Evolutionary conservation across 2,113 vertebrate genomes (phyloP), one percentile per base, ranked within the genome.

Genomic region (Ctenodactylus gundi): DNA sequence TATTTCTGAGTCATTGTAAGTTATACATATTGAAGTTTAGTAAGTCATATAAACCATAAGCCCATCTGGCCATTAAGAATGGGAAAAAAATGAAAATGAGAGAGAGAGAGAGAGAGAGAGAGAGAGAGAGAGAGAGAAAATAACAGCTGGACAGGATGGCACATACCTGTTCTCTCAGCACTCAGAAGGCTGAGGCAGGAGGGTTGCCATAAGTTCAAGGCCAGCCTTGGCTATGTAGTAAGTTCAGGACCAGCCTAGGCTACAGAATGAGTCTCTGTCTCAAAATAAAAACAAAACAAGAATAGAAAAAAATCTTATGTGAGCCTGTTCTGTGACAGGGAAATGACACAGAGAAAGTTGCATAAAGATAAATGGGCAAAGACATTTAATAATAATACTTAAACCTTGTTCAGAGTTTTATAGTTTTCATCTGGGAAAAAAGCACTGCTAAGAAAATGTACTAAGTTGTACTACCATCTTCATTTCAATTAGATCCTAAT

Each of bases 391-490:
- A 88, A 88, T 57, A 70, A 92, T 73, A 77, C 14, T 95, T 94
- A 36, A 95, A 92, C 76, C 0, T 49, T 21, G 51, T 85, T 51
- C 58, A 82, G n/a, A 68, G 6, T 25, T 92, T 96, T 85, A 73
- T 6, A 78, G 18, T 91, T 94, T 91, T 91, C 67, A 82, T 67
- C 87, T 93, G 77, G 12, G 55, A 94, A 68, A 85, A 92, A 87
- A 92, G 51, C 31, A 62, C 27, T 93, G 36, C 62, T 85, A 86
- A 96, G 73, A 97, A 93, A 81, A 85, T 58, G 88, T 7, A 77
- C 17, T 67, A 55, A 91, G 64, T n/a, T 65, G 27, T 41, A 25
- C 36, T 92, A 83, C 62, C 20, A 68, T 73, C 83, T 44, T 91
- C 68, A 91, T 77, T 91, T 90, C 67, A 90, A 4, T 65, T 49